Base-by-base conservation (phyloP, 1,140 invertebrate genomes). In the Trichonephila inaurata region DNA sequence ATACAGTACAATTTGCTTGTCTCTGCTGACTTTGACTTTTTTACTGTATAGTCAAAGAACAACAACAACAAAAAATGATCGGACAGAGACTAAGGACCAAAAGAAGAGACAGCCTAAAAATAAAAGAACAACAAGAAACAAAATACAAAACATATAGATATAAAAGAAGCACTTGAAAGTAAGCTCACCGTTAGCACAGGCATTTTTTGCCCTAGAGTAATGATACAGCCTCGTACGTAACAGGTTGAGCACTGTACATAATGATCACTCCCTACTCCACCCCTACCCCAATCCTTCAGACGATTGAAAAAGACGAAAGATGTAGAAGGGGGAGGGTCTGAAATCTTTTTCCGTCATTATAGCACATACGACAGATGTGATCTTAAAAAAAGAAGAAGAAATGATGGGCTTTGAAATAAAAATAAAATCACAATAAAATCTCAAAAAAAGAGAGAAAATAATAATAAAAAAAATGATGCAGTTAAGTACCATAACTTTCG, bases 401-500 rank as follows among this genome's bases (percentile, higher is more conserved):
- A 92, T 87, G 91, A 92, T 87, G 91, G 66, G 85, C 16, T 60
- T 91, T 66, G 24, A 28, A 92, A 66, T 44, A 61, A 91, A 64
- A 85, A 91, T 40, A 91, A 91, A 19, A 28, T 61, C 28, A 66
- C 33, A 61, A 60, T 58, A 82, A 85, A 77, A 83, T 51, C 72
- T 77, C 14, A 40, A 66, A 60, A n/a, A 81, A 91, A 64, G 44
- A 85, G 83, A 85, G 4, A 62, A n/a, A 19, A 44, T 33, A 19
- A 21, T 44, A 40, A 61, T 33, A 51, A 66, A 24, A 82, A n/a
- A 66, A 77, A 83, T 24, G 83, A 92, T 60, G 40, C 64, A 92
- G 91, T 66, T 87, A 92, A 92, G 91, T 92, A 92, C 83, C 91
- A 92, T 92, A 92, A 92, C 91, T 92, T 92, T 92, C 82, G 83